phyloP scores from a whole-genome alignment of 2,888 invertebrate genomes.

The Deilephila porcellus region DNA sequence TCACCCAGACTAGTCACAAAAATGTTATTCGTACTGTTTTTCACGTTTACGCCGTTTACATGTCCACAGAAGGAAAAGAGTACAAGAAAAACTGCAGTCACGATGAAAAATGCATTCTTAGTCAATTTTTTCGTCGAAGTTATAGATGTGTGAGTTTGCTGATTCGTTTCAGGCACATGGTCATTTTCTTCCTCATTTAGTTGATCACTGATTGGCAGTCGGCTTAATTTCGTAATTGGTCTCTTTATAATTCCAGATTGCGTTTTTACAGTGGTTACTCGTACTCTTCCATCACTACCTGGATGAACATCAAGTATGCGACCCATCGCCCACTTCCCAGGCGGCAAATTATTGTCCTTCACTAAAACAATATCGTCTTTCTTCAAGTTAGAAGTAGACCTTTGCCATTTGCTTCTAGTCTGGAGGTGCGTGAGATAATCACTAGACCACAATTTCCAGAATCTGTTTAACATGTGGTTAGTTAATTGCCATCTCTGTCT shows the following conservation, averaged over 20 bases:
- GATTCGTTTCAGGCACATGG: no score
- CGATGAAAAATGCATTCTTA: no score
- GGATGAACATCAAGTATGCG: constrained; percentile 34
- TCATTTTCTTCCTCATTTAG: no score
- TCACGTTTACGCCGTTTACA: no score
- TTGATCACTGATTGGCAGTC: background rate
- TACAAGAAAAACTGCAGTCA: no score
- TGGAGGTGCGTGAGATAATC: background rate
- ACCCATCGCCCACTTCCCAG: constrained; percentile 38
- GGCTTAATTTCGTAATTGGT: constrained; percentile 32
- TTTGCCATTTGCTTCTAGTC: background rate
- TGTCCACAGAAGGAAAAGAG: no score
- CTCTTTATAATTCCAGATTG: constrained; percentile 32
- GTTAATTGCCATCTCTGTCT: background rate
- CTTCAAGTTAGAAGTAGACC: background rate
- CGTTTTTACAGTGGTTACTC: constrained; percentile 37
- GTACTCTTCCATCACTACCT: constrained; percentile 32
- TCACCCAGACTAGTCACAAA: no score
- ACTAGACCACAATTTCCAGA: constrained; percentile 8
- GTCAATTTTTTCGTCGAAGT: no score
- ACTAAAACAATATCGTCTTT: constrained; percentile 35
- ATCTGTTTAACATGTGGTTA: background rate
- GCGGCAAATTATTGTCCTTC: constrained; percentile 36
- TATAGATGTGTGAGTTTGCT: no score
- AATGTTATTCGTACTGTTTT: no score